Base-by-base conservation (phyloP, 2,888 invertebrate genomes). In the Apantesis nais region DNA sequence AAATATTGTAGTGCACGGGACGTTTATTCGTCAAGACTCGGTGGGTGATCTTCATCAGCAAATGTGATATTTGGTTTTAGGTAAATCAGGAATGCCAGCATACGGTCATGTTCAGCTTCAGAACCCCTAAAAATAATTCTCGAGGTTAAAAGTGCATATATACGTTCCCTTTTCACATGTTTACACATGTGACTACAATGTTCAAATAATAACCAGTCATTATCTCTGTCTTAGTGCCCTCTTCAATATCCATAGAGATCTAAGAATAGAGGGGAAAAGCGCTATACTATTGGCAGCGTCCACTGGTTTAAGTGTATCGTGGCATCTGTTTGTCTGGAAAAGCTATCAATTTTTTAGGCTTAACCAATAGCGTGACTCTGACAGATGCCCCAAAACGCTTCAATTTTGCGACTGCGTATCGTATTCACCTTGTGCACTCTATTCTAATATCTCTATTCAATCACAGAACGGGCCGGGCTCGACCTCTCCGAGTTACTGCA, bases 21-120 rank as follows among this genome's bases (percentile, higher is more conserved):
- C 48, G 63, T 31, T 75, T 77, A 84, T 55, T 83, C 83, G 16
- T 84, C 84, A 39, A 80, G 64, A 67, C 80, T 79, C 58, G 80
- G 80, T 71, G 80, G 74, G 75, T 74, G 76, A 52, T 83, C 83
- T 44, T 83, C 84, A 76, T 84, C 85, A 74, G 84, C 79, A 73
- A 85, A 86, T 1, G 85, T 83, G 63, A 85, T 83, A 73, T 91
- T 89, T 2, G 92, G 87, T 68, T 88, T 89, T 76, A 93, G 73
- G 78, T 88, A 89, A 41, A 94, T 91, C 67, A 93, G 80, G 75
- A 93, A 92, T 0, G 93, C 93, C 39, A 93, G 72, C 12, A 94
- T 81, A 7, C 92, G 88, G 68, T 94, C 94, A 70, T 87, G 89
- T 2, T 88, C 88, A 0, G 90, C 86, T 0, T 91, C 89, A 1